Evolutionary conservation across 2,888 invertebrate genomes (phyloP), one percentile per base, ranked within the genome.

Genomic region (Nephrotoma guestfalica): DNA sequence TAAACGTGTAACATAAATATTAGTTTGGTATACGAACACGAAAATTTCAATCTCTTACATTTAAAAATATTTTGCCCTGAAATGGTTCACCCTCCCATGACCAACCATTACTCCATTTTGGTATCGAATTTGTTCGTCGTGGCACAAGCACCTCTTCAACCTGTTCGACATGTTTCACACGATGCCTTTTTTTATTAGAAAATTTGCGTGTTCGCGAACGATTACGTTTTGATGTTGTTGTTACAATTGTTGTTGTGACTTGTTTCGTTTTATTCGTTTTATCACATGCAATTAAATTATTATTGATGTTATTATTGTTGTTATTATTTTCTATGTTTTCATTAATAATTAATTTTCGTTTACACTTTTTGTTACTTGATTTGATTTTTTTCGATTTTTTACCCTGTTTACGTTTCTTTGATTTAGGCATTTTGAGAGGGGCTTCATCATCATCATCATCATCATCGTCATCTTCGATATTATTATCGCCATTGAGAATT

Each of bases 101-200:
- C 98, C 98, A 98, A 42, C 97, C 97, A 90, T 98, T 97, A 90
- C 96, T 97, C 97, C 97, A 97, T 89, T 94, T 94, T 57, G 95
- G 95, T 88, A 93, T 90, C n/a, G 90, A 90, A 88, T 90, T 90
- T 86, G 90, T 91, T 87, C 92, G 90, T 87, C 92, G 92, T 43
- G 92, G 91, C 89, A 91, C 92, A 51, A 92, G 92, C 15, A 92
- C 92, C 87, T 93, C 92, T 88, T 90, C 90, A 87, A 91, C 91
- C 87, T 89, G 89, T 57, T 90, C 89, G 86, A 91, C 90, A 18
- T 41, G 41, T 88, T 89, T 89, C 15, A 83, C 85, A 9, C 90
- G 90, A 86, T 90, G 90, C 15, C 90, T 90, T 88, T 90, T 91
- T 3, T 90, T 90, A 86, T 89, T 90, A n/a, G 91, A 90, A 87